Base-by-base conservation (phyloP, 2,113 vertebrate genomes). In the Melanotaenia duboulayi region DNA sequence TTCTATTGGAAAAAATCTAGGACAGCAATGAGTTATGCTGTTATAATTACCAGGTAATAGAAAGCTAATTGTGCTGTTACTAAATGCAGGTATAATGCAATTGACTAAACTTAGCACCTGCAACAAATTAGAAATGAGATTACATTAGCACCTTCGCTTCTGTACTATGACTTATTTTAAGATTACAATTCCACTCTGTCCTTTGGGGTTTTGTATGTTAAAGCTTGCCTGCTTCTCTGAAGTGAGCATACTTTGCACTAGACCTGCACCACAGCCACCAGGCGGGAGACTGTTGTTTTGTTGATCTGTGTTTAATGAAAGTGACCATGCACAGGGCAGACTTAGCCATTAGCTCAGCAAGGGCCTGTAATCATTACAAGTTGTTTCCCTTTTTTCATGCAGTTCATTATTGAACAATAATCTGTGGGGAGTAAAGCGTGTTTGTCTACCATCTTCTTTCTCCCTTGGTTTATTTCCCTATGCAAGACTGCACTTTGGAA, bases 231-330 rank as follows among this genome's bases (percentile, higher is more conserved):
- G 56, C 14, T 62, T 85, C 23, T 49, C 50, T 60, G 49, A 76
- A 54, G 72, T 20, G 55, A 19, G 54, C 49, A 70, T 78, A 50
- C 24, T n/a, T 50, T 48, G 40, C 22, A 10, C 48, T 69, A 46
- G 50, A 58, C 28, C 51, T 68, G 42, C 42, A 37, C 32, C 61
- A 58, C 39, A 70, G 56, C 50, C 42, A 46, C 22, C 11, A 22
- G 20, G 22, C 11, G 20, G 40, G 4, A 19, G 60, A 62, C 32
- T 35, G 32, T 82, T 86, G 67, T 86, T 90, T 81, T 76, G 82
- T 85, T 82, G 86, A 90, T 88, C 81, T 85, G 69, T 80, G 79
- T 83, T 88, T 90, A 88, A 87, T 91, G 78, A 89, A 88, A 89
- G 74, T 84, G 84, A 79, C 86, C 85, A 78, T 56, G 42, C 74